Base-by-base conservation (phyloP, 92 coral and sea anemone species). In the Micromussa lordhowensis region DNA sequence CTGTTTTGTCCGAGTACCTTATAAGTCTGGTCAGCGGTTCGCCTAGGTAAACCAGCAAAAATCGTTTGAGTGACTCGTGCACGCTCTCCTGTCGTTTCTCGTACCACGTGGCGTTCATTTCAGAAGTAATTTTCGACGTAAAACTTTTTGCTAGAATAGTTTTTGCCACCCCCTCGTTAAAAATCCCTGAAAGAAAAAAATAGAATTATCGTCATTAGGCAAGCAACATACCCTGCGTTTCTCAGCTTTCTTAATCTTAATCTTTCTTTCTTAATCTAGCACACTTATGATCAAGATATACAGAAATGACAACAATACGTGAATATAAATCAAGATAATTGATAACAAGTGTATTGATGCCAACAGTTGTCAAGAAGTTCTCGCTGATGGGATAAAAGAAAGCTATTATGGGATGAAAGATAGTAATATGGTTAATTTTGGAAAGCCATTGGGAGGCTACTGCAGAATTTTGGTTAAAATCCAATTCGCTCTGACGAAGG, bases 1-100 rank as follows among this genome's bases (percentile, higher is more conserved):
- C 18, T 26, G 3, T 6, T 22, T 2, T 17, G 16, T 7, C n/a
- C 18, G 22, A 53, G 28, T 68, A 96, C 99, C 95, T 93, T 73
- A 96, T 90, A 30, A 95, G 69, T 85, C 80, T 75, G 28, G 34
- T 81, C 29, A 94, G 88, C 26, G 99, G 96, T 79, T 91, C 92
- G 5, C 96, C 98, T 26, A 95, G 78, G 54, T 89, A 86, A 32
- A 66, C 89, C 29, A 93, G 81, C 59, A 95, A 85, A 71, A 85
- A 92, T 3, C 94, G 93, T 66, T 59, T 59, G 32, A 96, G 93
- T 14, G 99, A 95, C 77, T 80, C 53, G 72, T 66, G 85, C 14
- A 95, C 85, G 18, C 85, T 68, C 74, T 95, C 91, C 7, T 94
- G 91, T 63, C 94, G 77, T 35, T 63, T 91, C 70, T 74, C 64